phyloP scores from a whole-genome alignment of 2,888 invertebrate species.

The Eumacrocentrus americanus region DNA sequence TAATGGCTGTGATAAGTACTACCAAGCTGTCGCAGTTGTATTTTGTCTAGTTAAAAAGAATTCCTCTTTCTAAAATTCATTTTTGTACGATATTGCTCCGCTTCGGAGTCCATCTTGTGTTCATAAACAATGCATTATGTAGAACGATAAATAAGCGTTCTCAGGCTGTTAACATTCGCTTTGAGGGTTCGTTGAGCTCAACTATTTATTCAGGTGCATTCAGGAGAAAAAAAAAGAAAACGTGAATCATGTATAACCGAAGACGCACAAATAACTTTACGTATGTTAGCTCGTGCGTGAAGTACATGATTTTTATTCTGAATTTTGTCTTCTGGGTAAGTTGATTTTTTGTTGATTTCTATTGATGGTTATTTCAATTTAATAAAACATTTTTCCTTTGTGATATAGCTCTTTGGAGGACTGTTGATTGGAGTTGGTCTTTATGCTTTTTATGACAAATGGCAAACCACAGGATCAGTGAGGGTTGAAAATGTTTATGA shows the following conservation, averaged over 20 bases:
- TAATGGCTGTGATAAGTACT: background rate
- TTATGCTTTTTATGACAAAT: constrained; percentile 93
- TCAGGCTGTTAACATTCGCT: constrained; percentile 13
- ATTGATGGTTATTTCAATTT: too few species aligned
- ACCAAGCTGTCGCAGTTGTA: background rate
- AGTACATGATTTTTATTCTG: constrained; percentile 87
- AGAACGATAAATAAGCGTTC: constrained; percentile 12
- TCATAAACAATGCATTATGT: constrained; percentile 2
- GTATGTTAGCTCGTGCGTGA: constrained; percentile 85
- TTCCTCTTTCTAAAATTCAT: background rate
- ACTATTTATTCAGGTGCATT: background rate
- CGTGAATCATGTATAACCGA: constrained; percentile 58
- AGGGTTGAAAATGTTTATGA: constrained; percentile 88
- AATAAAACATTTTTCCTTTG: too few species aligned
- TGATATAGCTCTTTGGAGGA: constrained; percentile 86
- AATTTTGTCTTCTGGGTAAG: constrained; percentile 92
- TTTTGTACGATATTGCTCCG: too few species aligned
- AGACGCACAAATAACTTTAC: constrained; percentile 75
- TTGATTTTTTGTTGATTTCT: constrained; percentile 37
- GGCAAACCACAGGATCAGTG: constrained; percentile 84
- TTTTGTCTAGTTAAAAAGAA: background rate
- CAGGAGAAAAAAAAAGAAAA: background rate
- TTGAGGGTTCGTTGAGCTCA: background rate
- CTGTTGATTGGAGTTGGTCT: constrained; percentile 84
- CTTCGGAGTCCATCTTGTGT: too few species aligned